Percentiles rank a stretch among this genome's conserved stretches.
Conservation (phyloP, 2,797 vertebrate genomes). For the Mormyrops boulengeri region DNA sequence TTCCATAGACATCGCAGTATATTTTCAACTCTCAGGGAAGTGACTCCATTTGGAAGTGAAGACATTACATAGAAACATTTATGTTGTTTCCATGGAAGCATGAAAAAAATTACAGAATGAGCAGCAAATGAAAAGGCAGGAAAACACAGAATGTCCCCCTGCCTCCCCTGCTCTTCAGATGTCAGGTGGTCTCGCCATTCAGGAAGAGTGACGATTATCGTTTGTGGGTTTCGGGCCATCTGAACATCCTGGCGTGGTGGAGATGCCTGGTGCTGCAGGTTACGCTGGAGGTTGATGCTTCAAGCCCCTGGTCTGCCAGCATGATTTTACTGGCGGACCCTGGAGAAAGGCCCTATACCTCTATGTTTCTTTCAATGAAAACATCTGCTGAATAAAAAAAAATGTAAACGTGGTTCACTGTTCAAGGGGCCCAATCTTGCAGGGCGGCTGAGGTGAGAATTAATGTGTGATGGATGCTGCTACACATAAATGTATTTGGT, state of each 20-base stretch:
- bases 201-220: not conserved
- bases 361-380: not conserved
- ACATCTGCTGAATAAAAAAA: not conserved
- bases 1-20: not conserved
- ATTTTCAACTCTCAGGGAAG: not conserved
- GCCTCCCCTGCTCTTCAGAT: not conserved
- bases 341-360: not conserved
- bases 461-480: not conserved
- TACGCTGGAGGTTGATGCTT: not conserved
- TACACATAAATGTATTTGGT: not conserved
- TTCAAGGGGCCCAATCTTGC: not conserved
- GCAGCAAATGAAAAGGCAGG: not conserved
- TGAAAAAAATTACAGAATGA: not conserved
- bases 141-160: not conserved
- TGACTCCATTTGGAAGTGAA: not conserved
- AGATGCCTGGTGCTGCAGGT: not conserved
- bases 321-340: not conserved
- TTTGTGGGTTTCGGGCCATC: not conserved
- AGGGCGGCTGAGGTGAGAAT: not conserved
- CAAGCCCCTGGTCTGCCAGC: not conserved
- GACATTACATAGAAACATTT: not conserved
- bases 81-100: not conserved
- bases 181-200: not conserved
- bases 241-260: not conserved
- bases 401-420: not conserved